Evolutionary conservation across 2,113 vertebrate species (phyloP).

Genomic region (Mormyrus iriodes): DNA sequence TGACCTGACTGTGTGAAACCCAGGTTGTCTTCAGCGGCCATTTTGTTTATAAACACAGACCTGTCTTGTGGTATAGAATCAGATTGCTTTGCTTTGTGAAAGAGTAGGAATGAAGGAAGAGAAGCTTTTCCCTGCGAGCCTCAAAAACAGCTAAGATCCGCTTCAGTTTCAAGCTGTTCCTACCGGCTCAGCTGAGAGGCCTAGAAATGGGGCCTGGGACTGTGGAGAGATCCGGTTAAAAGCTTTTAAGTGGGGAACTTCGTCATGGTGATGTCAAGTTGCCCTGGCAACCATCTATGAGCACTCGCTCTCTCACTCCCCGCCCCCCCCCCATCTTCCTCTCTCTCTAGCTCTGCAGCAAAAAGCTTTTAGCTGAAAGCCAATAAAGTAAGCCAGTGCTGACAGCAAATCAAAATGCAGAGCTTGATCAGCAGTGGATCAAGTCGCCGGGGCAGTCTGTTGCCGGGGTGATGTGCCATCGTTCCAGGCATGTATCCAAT

Average conservation of each 20-base stretch:
- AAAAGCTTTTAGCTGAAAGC: conserved; percentile 99
- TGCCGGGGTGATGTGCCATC: conserved; percentile 53
- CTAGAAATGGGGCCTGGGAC: conserved; percentile 98
- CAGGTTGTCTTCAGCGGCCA: conserved; percentile 83
- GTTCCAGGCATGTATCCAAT: conserved; percentile 45
- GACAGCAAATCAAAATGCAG: conserved; percentile 81
- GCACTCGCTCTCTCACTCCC: conserved; percentile 46
- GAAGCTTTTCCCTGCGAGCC: conserved; percentile 27
- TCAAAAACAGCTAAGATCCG: conserved; percentile 39
- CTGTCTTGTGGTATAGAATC: conserved; percentile 26
- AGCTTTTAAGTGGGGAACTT: conserved; percentile 96
- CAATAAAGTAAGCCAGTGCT: conserved; percentile 78
- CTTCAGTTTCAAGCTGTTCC: conserved; percentile 56
- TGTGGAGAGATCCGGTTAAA: conserved; percentile 99
- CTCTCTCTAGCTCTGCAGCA: conserved; percentile 73
- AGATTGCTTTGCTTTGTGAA: not conserved
- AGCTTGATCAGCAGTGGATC: conserved; percentile 64
- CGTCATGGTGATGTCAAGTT: conserved; percentile 99
- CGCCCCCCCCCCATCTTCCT: conserved; percentile 43
- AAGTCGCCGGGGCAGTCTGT: conserved; percentile 35
- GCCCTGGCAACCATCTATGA: conserved; percentile 89
- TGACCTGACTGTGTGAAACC: conserved; percentile 77
- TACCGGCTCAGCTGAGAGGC: conserved; percentile 80
- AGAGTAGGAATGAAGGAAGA: conserved; percentile 10
- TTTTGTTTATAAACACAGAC: conserved; percentile 41